Evolutionary conservation across 2,888 invertebrate species (phyloP), one percentile per base, ranked within the genome.

Genomic region (Willowsia nigromaculata): DNA sequence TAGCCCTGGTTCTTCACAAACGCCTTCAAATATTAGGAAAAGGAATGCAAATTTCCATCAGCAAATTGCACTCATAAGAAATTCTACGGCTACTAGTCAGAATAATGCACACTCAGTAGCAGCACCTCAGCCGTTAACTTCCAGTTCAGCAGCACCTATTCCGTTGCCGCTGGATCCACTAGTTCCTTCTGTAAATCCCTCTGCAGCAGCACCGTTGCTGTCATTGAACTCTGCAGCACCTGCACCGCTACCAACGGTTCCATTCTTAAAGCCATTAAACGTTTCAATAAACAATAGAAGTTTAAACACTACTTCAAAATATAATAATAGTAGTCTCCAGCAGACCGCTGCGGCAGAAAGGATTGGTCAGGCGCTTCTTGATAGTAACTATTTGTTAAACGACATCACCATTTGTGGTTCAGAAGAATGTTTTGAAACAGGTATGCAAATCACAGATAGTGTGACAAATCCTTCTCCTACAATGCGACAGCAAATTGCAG

Each of bases 351-450:
- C 22, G 2, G 65, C 68, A 9, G 50, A 47, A 13, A 27, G 53
- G 22, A 83, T 83, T 18, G 83, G 83, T 0, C 84, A 85, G 56
- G 43, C 37, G 40, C 71, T 85, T 9, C 74, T 74, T 7, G 74
- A 85, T n/a, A 85, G 74, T 74, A 85, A 74, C 25, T 50, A 30
- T 53, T 59, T 56, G 27, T 25, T 85, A 18, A 59, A 53, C 40
- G 84, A 85, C 74, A 74, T 71, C 33, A 71, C 71, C 33, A 22
- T 74, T 27, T 85, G 84, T 85, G 71, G 74, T 30, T 74, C 84
- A 27, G 84, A 85, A 50, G 84, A 85, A 33, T 85, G 84, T 85
- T 85, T 85, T 74, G 84, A 85, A 53, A 74, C 84, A 85, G 84
- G 84, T 85, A 85, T 53, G 84, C 84, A 85, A 71, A 56, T 74